These are phyloP conservation scores for Podilymbus podiceps DNA, from an alignment of 2,113 vertebrate genomes.

Conservation along the genomic window DNA sequence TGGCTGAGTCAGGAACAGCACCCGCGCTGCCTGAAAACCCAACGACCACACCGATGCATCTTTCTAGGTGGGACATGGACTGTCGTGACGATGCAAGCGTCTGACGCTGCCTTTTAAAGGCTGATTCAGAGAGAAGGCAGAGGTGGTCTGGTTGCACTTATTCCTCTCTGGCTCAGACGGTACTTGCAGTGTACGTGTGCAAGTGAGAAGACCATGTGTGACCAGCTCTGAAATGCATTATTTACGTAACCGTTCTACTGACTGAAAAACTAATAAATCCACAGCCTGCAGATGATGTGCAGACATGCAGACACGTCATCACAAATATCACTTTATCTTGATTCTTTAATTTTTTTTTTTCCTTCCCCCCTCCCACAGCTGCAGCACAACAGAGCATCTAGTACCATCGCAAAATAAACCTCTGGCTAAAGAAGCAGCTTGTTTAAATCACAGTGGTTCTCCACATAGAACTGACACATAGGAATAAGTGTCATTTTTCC, in stretches of 20 bases:
- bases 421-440: neutral
- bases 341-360: neutral
- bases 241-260: slow-evolving; percentile 12
- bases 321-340: slow-evolving; percentile 30
- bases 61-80: neutral
- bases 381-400: neutral
- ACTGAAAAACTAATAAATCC: slow-evolving; percentile 33
- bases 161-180: neutral
- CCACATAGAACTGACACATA: neutral
- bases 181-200: neutral
- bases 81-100: neutral
- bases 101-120: neutral
- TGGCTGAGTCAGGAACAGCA: neutral
- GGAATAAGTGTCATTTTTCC: neutral
- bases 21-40: neutral
- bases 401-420: neutral
- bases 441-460: neutral
- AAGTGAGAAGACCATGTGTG: neutral
- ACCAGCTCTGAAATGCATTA: neutral
- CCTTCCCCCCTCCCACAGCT: neutral
- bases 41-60: neutral
- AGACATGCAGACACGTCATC: slow-evolving; percentile 31
- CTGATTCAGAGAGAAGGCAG: neutral
- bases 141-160: neutral
- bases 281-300: slow-evolving; percentile 39